phyloP scores from a whole-genome alignment of 2,888 invertebrate genomes.

The Callyntrura guangdongensis region DNA sequence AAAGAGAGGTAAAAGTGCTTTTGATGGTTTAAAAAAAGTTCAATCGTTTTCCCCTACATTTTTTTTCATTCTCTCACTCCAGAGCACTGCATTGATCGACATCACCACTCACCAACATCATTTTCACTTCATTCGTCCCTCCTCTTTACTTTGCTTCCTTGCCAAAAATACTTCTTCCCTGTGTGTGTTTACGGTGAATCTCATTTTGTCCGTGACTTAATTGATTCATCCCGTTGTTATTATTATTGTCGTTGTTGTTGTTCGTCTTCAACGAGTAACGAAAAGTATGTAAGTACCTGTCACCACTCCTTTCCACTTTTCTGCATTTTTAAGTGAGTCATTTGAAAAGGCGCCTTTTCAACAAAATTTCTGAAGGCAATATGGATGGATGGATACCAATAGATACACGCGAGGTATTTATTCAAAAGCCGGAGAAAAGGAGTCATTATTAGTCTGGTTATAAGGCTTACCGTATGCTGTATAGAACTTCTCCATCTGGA shows the following conservation, averaged over 20 bases:
- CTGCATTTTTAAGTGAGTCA: not conserved
- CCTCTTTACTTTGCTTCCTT: not conserved
- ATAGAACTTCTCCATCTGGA: conserved; percentile 97
- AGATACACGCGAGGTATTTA: not conserved
- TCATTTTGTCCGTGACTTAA: conserved; percentile 21
- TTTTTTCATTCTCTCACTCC: conserved; percentile 3
- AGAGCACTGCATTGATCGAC: conserved; percentile 8
- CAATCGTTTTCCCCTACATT: conserved; percentile 44
- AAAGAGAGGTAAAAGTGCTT: conserved; percentile 60
- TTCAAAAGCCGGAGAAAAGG: not conserved
- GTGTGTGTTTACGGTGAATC: not conserved
- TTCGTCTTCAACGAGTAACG: not conserved
- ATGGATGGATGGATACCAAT: not conserved
- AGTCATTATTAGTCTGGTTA: not conserved
- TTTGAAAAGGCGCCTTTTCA: not conserved
- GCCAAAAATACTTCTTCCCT: not conserved
- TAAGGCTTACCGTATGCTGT: conserved; percentile 95
- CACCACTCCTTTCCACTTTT: not conserved
- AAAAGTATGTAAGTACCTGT: conserved; percentile 4
- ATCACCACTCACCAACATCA: not conserved
- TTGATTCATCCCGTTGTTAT: conserved; percentile 54
- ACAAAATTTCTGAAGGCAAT: not conserved
- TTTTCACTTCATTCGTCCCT: not conserved
- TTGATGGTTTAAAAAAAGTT: conserved; percentile 66
- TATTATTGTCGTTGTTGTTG: conserved; percentile 8